Conservation (phyloP, 1,140 invertebrate species). For the Cherax destructor region DNA sequence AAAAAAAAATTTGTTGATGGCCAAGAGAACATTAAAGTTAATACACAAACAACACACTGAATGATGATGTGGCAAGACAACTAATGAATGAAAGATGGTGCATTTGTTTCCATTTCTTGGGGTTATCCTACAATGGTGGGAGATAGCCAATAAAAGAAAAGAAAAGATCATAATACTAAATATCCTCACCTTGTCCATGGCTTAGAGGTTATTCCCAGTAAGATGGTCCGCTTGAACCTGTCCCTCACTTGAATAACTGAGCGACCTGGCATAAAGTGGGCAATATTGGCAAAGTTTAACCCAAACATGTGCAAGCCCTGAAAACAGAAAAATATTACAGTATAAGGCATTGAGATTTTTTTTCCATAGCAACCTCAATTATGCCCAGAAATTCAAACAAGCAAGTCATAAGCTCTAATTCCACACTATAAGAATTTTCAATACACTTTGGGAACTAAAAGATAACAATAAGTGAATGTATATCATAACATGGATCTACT, state of each 20-base stretch:
- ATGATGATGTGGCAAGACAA: no score
- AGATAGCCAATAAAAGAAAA: background rate
- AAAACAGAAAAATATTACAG: background rate
- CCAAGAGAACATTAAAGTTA: no score
- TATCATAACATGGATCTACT: no score
- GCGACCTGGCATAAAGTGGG: conserved; percentile 66
- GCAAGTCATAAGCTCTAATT: no score
- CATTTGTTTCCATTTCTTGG: no score
- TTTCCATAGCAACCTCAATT: background rate
- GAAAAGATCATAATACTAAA: background rate
- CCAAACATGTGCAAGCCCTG: conserved; percentile 67
- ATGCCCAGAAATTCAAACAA: no score
- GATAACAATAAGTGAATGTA: no score
- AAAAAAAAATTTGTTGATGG: no score
- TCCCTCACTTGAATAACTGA: conserved; percentile 44
- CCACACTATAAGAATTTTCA: no score
- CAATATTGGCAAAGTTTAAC: conserved; percentile 60
- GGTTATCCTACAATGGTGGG: background rate
- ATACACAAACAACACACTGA: no score
- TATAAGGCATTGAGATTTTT: background rate
- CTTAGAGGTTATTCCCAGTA: conserved; percentile 30
- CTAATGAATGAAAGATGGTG: no score
- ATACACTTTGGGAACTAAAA: no score
- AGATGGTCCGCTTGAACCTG: conserved; percentile 52
- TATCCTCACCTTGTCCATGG: conserved; percentile 55